These are phyloP conservation scores for Perognathus longimembris DNA, from an alignment of 2,113 vertebrate genomes.

Conservation along the genomic window DNA sequence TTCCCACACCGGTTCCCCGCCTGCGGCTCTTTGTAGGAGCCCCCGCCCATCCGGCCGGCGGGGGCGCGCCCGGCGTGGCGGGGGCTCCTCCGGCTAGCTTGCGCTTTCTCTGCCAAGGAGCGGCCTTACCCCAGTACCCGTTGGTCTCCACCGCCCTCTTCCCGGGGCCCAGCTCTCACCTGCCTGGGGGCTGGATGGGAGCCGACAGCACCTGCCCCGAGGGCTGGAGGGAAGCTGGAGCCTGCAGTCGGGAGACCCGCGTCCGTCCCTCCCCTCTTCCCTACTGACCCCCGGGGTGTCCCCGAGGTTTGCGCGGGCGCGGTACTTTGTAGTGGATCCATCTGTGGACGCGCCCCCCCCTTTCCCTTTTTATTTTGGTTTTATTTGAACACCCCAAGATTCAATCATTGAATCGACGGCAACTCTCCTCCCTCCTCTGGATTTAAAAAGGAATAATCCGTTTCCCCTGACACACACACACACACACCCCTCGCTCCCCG, in stretches of 20 bases:
- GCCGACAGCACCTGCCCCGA: not conserved
- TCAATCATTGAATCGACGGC: not conserved
- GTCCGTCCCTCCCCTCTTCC: too few relatives aligned
- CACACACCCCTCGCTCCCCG: too few relatives aligned
- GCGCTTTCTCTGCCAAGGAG: not conserved
- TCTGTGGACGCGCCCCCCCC: not conserved
- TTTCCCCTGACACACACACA: not conserved
- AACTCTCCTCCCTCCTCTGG: not conserved
- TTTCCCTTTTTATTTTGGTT: not conserved
- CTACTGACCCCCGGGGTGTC: too few relatives aligned
- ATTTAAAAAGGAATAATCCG: not conserved
- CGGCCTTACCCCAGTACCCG: accelerated
- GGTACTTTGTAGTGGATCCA: not conserved
- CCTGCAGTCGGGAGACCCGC: too few relatives aligned
- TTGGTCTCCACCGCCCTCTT: too few relatives aligned
- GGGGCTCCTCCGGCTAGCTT: not conserved
- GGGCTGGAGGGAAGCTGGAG: not conserved
- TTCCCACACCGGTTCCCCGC: not conserved
- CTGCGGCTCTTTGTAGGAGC: slow-evolving; percentile 60
- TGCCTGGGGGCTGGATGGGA: not conserved
- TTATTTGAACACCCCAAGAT: not conserved
- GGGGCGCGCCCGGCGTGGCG: slow-evolving; percentile 15
- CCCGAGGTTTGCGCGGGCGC: not conserved
- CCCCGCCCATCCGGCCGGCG: slow-evolving; percentile 70
- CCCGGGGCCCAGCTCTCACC: not conserved